Evolutionary conservation across 1,140 invertebrate species (phyloP), one percentile per base, ranked within the genome.

Genomic region (Whitmania pigra): DNA sequence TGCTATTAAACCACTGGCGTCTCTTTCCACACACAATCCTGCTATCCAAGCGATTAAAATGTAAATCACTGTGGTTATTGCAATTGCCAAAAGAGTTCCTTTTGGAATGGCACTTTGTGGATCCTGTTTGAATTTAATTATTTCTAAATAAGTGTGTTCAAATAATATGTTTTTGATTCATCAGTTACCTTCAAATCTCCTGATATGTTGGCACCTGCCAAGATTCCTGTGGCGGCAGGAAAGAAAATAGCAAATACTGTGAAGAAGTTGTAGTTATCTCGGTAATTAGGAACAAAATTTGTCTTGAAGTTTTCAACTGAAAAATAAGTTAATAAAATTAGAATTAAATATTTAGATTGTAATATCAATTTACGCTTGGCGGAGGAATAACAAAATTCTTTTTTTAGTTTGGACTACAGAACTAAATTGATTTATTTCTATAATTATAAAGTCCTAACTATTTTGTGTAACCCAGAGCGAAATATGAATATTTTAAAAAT

Each of bases 131-230:
- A 67, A 67, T 18, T n/a, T 27, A 63, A 31, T 9, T 9, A 27
- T 63, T 27, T 31, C 0, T 6, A 13, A 6, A 13, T 27, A n/a
- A 57, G 22, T 31, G 1, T 5, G 9, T 17, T 25, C 29, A 13
- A 63, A 27, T 63, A 15, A 5, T 63, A 63, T 31, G 3, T 49
- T 11, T 49, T 49, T 49, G 43, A 49, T 13, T 49, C 43, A 49
- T 49, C 3, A 17, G 11, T 29, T 15, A 90, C 89, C 84, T 93
- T 94, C 0, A 97, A 83, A 83, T 97, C 94, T 27, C 94, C 94
- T 63, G 91, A 94, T 76, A 94, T 92, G 78, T 96, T 96, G 0
- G 93, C 94, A 0, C 94, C 94, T n/a, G 93, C 94, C 82, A 97
- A 90, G 70, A 97, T 95, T 29, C 93, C 94, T 9, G 93, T 95